phyloP scores from a whole-genome alignment of 2,888 invertebrate species.

The Neoitamus cyanurus region DNA sequence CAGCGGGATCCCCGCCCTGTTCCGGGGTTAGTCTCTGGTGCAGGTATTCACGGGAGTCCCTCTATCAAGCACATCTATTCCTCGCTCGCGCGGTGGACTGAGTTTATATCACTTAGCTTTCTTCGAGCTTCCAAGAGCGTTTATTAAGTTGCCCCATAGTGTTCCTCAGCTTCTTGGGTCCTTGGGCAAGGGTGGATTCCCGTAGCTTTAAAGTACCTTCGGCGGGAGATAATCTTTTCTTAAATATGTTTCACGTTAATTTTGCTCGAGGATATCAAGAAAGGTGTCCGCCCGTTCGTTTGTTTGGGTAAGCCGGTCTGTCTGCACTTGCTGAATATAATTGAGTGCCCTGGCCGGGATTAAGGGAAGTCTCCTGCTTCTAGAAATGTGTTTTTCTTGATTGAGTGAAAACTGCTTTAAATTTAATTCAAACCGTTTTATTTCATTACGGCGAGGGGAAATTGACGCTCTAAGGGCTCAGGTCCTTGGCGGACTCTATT shows the following conservation, averaged over 20 bases:
- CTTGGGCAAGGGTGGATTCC: neutral
- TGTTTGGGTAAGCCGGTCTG: neutral
- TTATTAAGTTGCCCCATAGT: conserved; percentile 25
- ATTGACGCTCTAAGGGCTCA: neutral
- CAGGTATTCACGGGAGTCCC: neutral
- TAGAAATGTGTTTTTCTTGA: conserved; percentile 37
- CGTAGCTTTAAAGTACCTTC: neutral
- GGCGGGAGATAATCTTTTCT: conserved; percentile 44
- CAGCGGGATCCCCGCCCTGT: conserved; percentile 10
- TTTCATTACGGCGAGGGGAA: conserved; percentile 47
- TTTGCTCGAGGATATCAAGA: conserved; percentile 22
- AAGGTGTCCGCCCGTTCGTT: conserved; percentile 25
- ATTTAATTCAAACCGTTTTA: conserved; percentile 50
- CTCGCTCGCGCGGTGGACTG: neutral
- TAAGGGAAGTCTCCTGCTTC: conserved; percentile 16
- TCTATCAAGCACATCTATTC: conserved; percentile 25
- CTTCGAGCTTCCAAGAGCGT: neutral
- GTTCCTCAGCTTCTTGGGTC: neutral
- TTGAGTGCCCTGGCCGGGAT: conserved; percentile 19
- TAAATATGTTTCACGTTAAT: conserved; percentile 49
- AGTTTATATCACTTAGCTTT: conserved; percentile 10
- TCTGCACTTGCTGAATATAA: conserved; percentile 24
- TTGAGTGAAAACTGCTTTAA: conserved; percentile 52
- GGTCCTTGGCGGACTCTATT: neutral
- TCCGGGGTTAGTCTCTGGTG: neutral